Percentiles rank a stretch among this genome's conserved stretches.
Conservation (phyloP, 2,113 vertebrate genomes). For the Ahaetulla prasina region DNA sequence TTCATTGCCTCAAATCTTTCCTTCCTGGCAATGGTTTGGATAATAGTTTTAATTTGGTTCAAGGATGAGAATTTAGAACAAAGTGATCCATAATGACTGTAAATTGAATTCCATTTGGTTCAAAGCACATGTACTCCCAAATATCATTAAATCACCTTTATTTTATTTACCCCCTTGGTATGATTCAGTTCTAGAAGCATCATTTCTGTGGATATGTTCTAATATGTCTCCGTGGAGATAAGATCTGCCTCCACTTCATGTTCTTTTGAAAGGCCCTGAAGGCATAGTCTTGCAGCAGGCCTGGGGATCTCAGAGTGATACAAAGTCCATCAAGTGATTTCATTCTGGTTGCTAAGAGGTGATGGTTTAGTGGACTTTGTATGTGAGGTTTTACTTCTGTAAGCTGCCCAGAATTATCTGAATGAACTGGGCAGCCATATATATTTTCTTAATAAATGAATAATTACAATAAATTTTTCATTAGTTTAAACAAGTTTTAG, state of each 20-base stretch:
- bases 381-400: neutral
- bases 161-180: neutral
- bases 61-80: neutral
- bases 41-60: conserved; percentile 6
- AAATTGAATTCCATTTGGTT: neutral
- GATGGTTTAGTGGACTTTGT: neutral
- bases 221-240: neutral
- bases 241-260: neutral
- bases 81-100: neutral
- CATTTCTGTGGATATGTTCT: neutral
- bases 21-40: neutral
- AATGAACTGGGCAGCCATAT: neutral
- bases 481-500: neutral
- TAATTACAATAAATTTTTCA: neutral
- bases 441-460: neutral
- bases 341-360: neutral
- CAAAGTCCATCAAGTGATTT: neutral
- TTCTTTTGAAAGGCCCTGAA: neutral
- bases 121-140: neutral
- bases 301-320: neutral
- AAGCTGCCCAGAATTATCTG: neutral
- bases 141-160: neutral
- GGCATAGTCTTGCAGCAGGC: neutral
- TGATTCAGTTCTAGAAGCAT: neutral
- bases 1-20: neutral